Evolutionary conservation across 2,797 vertebrate species (phyloP), one percentile per base, ranked within the genome.

Genomic region (Hydrocynus forskahlii): DNA sequence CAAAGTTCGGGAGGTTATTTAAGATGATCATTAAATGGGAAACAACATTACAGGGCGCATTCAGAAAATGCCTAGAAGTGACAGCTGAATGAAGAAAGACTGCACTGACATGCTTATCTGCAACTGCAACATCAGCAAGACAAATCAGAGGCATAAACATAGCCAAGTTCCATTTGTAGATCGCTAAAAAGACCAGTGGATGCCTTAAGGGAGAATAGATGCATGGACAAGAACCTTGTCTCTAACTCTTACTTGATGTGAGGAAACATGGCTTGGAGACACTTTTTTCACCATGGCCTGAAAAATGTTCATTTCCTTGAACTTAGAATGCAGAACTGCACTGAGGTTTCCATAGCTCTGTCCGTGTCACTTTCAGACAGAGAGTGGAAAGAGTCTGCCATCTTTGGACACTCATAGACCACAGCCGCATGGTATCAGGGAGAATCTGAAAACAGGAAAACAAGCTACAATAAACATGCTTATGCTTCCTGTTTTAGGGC

Each of bases 371-470:
- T 59, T 4, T 6, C 54, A n/a, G 59, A 50, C 4, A 75, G 57
- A 43, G 73, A 45, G 12, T 43, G n/a, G 43, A 62, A 75, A 52
- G 25, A 52, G 3, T 14, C 38, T 60, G 13, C 43, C 21, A 43
- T 66, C 55, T 76, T 48, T 77, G 40, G 62, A 78, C 43, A 70
- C 62, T 3, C 17, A 16, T 29, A 38, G 45, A 88, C 81, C 91
- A 87, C 78, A 79, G 87, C 83, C 40, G 54, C 35, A 60, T 50
- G 85, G 86, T 93, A 94, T 94, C 93, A 78, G 91, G 87, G 89
- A 86, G 87, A 91, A 94, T 94, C 93, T 92, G 88, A 94, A 93
- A 94, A 95, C 93, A 94, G 94, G 93, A 94, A 93, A 90, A 89
- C 88, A 85, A 76, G 88, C 89, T 92, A 87, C 89, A 93, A 93